Conservation (phyloP, 2,888 invertebrate species). For the Hydroisotoma schaefferi region DNA sequence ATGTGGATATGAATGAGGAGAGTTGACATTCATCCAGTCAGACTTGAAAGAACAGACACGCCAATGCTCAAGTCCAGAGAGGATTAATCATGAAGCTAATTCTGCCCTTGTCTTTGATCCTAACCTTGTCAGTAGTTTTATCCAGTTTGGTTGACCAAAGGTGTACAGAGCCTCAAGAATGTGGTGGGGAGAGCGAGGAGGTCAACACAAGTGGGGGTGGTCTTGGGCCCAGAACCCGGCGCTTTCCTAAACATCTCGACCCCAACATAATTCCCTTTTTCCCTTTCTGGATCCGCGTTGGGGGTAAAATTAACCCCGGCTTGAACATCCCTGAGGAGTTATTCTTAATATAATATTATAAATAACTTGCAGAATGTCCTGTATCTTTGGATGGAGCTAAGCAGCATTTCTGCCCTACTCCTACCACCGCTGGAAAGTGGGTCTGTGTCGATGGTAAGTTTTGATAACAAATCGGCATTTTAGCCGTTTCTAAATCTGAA, state of each 20-base stretch:
- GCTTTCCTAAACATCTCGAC: constrained; percentile 33
- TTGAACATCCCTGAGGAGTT: not conserved
- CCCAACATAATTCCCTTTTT: constrained; percentile 7
- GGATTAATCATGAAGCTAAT: too few species aligned
- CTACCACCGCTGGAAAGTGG: constrained; percentile 22
- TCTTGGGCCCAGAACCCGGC: too few species aligned
- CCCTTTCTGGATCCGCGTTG: constrained; percentile 35
- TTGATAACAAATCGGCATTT: not conserved
- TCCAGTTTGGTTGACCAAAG: too few species aligned
- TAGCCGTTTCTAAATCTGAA: not conserved
- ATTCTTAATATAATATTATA: not conserved
- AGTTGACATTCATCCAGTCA: too few species aligned
- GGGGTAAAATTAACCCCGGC: constrained; percentile 29
- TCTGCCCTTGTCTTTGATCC: too few species aligned
- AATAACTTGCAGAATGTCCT: constrained; percentile 35
- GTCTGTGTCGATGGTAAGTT: constrained; percentile 37
- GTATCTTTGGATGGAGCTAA: constrained; percentile 30
- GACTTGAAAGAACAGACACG: too few species aligned
- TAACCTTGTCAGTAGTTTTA: too few species aligned
- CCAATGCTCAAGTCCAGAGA: too few species aligned
- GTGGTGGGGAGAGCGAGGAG: too few species aligned
- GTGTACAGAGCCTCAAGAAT: too few species aligned
- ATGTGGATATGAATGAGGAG: too few species aligned
- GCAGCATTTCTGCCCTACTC: constrained; percentile 40
- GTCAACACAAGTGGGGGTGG: too few species aligned